Percentiles rank a stretch among this genome's conserved stretches.
Conservation (phyloP, 2,113 vertebrate genomes). For the Alosa alosa region DNA sequence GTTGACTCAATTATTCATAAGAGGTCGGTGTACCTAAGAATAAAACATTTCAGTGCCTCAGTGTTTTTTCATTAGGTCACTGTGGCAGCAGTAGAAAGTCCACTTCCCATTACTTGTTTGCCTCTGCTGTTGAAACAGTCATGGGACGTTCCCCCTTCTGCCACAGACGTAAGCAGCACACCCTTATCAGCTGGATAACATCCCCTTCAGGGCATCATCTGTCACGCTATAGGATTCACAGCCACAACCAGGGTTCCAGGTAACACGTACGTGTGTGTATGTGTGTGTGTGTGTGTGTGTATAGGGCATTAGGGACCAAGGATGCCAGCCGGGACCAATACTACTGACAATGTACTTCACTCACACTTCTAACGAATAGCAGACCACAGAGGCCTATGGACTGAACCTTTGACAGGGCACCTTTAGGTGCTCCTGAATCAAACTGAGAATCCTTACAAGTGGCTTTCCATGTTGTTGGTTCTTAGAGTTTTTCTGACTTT, state of each 20-base stretch:
- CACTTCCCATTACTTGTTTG: neutral
- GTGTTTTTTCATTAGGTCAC: neutral
- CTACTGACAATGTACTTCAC: neutral
- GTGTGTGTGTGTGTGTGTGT: neutral
- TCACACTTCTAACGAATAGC: neutral
- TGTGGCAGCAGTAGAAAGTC: neutral
- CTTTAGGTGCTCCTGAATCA: neutral
- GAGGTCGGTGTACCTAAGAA: no score
- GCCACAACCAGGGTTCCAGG: neutral
- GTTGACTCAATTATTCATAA: no score
- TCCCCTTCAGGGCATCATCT: neutral
- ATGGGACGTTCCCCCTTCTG: neutral
- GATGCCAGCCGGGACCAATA: neutral
- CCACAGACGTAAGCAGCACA: neutral
- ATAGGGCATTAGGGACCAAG: neutral
- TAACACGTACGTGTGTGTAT: no score
- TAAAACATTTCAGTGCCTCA: no score
- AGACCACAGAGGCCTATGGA: neutral
- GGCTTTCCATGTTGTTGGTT: neutral
- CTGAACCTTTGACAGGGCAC: neutral
- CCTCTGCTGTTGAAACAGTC: neutral
- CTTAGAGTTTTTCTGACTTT: neutral
- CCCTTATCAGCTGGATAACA: neutral
- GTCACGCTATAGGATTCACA: neutral
- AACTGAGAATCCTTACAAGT: neutral